A percentile compares a stretch with the other conserved stretches of the same genome.
phyloP scores from a whole-genome alignment of 1,140 invertebrate species.

The Triops cancriformis region DNA sequence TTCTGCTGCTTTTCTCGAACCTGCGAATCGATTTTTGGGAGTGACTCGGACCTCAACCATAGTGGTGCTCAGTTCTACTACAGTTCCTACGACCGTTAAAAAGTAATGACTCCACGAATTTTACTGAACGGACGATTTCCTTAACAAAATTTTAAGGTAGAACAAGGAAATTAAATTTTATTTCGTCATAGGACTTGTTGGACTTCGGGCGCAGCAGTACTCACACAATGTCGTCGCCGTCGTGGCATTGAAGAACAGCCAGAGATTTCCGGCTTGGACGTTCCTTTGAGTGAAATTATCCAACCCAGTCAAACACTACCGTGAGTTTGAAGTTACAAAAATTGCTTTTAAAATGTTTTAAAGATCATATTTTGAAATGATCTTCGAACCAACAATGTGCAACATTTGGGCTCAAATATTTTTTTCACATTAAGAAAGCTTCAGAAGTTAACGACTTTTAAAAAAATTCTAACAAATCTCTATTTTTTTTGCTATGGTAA shows the following conservation, averaged over 20 bases:
- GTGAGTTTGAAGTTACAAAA: not conserved
- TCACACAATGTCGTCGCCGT: slow-evolving; percentile 6
- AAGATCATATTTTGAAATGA: no score
- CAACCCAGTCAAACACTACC: not conserved
- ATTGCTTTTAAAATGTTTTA: no score
- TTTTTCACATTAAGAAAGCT: no score
- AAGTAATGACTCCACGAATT: not conserved
- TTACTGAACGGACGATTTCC: not conserved
- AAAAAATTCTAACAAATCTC: no score
- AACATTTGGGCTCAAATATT: no score
- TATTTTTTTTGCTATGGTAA: no score
- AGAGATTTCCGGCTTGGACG: not conserved
- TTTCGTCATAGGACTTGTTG: not conserved
- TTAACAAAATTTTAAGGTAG: not conserved
- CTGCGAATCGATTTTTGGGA: not conserved
- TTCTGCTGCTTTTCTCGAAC: not conserved
- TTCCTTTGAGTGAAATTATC: not conserved
- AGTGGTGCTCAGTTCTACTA: not conserved
- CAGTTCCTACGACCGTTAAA: not conserved
- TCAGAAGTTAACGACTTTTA: no score
- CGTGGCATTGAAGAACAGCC: slow-evolving; percentile 20
- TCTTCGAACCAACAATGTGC: no score
- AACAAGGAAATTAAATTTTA: not conserved
- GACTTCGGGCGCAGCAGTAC: not conserved
- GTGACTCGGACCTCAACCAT: not conserved